Base-by-base conservation (phyloP, 2,888 invertebrate species). In the Xestia sexstrigata region DNA sequence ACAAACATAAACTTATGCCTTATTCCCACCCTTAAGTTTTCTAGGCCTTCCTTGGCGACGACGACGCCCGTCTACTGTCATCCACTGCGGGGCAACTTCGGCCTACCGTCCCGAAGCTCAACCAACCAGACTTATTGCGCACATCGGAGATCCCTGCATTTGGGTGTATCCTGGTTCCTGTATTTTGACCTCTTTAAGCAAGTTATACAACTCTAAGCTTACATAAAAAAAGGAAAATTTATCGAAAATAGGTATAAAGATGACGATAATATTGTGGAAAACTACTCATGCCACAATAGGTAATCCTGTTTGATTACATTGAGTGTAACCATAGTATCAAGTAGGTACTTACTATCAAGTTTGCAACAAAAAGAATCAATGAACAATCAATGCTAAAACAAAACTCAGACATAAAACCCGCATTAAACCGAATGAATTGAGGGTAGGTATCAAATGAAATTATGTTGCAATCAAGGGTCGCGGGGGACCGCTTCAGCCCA, bases 401-500 rank as follows among this genome's bases (percentile, higher is more conserved):
- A 63, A 70, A 55, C 13, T 45, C 66, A 72, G 66, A 73, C 74
- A 58, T 39, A 73, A 78, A 75, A 79, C 72, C 55, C 70, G 15
- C 70, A 72, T 70, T 70, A 79, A 71, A 78, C 52, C 47, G 67
- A 79, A 45, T 74, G 55, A 69, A 80, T 71, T 78, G 65, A 70
- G 77, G 76, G 68, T 67, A 74, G 74, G 79, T 75, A 74, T 81
- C 65, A 70, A 83, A 85, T 87, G 82, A 81, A 86, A 88, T 85
- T 80, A 83, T 81, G 82, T 80, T 79, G 79, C 90, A 90, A 90
- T 90, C 88, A 88, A 85, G 85, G 74, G 81, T 81, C 91, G 81
- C 91, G 73, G 67, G 90, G 91, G 90, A 90, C 88, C 86, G 42
- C 79, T 90, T 86, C 86, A 87, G 87, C 88, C 85, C 86, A 87